Evolutionary conservation across 2,113 vertebrate species (phyloP).

Genomic region (Vidua chalybeata): DNA sequence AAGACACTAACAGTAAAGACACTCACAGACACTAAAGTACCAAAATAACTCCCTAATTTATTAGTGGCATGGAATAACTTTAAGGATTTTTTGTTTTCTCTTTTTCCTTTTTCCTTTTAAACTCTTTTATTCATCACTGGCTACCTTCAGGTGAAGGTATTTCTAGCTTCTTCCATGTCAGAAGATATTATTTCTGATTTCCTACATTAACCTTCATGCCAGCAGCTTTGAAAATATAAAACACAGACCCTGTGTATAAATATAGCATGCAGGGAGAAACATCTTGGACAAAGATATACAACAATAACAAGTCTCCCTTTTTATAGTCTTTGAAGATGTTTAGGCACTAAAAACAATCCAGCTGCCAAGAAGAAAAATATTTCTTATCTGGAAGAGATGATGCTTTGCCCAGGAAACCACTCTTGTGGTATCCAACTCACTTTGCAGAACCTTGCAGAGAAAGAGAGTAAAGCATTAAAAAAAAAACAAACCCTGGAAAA

Average conservation of each 20-base stretch:
- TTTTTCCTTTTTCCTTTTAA: neutral
- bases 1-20: neutral
- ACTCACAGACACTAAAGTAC: neutral
- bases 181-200: neutral
- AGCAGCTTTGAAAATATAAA: neutral
- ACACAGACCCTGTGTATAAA: neutral
- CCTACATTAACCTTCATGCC: neutral
- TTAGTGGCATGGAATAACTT: neutral
- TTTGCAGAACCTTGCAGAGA: neutral
- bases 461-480: neutral
- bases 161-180: neutral
- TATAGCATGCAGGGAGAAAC: neutral
- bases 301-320: neutral
- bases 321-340: conserved; percentile 27
- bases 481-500: neutral
- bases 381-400: neutral
- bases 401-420: neutral
- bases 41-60: neutral
- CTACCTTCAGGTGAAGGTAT: neutral
- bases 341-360: neutral
- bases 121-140: neutral
- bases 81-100: rapidly evolving
- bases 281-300: neutral
- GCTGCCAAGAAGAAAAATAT: neutral
- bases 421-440: neutral